Base-by-base conservation (phyloP, 2,797 vertebrate species). In the Diplodus sargus region DNA sequence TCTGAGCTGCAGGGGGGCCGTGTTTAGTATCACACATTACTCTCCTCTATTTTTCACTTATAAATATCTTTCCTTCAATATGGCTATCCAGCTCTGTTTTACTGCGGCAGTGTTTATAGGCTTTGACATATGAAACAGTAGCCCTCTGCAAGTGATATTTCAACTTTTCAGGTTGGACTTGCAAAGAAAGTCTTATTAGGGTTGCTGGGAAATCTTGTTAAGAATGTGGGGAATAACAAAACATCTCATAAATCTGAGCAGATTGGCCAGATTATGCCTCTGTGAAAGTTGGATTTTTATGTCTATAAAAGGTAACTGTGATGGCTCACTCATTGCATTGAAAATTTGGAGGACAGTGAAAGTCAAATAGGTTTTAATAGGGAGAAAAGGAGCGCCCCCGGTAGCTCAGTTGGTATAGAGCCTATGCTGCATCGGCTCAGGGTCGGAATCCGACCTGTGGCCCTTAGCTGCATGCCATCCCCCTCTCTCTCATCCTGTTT, bases 71-170 rank as follows among this genome's bases (percentile, higher is more conserved):
- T 76, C 52, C 67, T 52, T 68, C 79, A 75, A 25, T 76, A 69
- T 53, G 57, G 58, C 62, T 61, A 34, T 68, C 28, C 48, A 47
- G 43, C 43, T 45, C 58, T 69, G 67, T 82, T 85, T 89, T 73
- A 89, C 78, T 74, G 70, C 65, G 60, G 48, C 73, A 15, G 53
- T 79, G 70, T 89, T 87, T 82, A 89, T 87, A 78, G 78, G 82
- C 66, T 78, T 87, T 86, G 80, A 88, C 68, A 83, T 78, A 62
- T 86, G 74, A 86, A 89, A 86, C 83, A 74, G 82, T 84, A 83
- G 87, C 84, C 85, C 71, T 76, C 70, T 84, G 65, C 74, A 88
- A 81, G 66, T 58, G 60, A 84, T 80, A 77, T 71, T 78, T 87
- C 60, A 86, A 62, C 58, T 80, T 80, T 82, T 83, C 30, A 75